Evolutionary conservation across 2,888 invertebrate species (phyloP).

Genomic region (Steinernema scapterisci): DNA sequence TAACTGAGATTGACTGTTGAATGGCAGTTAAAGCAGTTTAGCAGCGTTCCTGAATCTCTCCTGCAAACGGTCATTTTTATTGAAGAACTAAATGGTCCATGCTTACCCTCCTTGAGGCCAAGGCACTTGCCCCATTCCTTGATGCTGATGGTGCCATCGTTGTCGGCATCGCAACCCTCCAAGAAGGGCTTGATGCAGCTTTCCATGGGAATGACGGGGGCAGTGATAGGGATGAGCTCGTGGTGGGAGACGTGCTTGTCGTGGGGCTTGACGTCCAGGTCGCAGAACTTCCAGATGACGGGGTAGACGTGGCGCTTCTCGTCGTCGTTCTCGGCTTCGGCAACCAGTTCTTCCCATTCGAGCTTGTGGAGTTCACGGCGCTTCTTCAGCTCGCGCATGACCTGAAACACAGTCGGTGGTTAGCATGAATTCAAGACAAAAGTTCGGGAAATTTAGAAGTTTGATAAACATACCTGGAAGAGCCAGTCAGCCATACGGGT

Average conservation of each 20-base stretch:
- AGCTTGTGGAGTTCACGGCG: conserved; percentile 70
- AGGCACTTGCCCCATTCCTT: conserved; percentile 83
- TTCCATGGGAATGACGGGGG: conserved; percentile 90
- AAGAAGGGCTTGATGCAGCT: conserved; percentile 97
- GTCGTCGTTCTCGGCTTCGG: conserved; percentile 78
- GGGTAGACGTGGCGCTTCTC: conserved; percentile 75
- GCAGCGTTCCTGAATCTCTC: conserved; percentile 65
- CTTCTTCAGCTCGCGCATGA: conserved; percentile 68
- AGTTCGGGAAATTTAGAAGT: no score
- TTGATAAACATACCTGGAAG: conserved; percentile 79
- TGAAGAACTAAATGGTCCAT: neutral
- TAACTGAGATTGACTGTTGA: neutral
- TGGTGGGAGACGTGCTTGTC: conserved; percentile 79
- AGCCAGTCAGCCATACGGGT: conserved; percentile 97
- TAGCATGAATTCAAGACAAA: neutral
- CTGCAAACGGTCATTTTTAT: conserved; percentile 38
- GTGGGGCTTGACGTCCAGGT: conserved; percentile 78
- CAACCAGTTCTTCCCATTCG: conserved; percentile 83
- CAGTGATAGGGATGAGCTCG: conserved; percentile 92
- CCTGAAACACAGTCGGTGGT: conserved; percentile 44
- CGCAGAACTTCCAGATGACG: conserved; percentile 94
- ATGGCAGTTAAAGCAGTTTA: conserved; percentile 36
- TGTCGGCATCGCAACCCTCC: conserved; percentile 84
- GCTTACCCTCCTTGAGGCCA: conserved; percentile 79
- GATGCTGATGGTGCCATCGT: conserved; percentile 87